These are phyloP conservation scores for Elegia similella DNA, from an alignment of 2,888 invertebrate species.

Conservation along the genomic window DNA sequence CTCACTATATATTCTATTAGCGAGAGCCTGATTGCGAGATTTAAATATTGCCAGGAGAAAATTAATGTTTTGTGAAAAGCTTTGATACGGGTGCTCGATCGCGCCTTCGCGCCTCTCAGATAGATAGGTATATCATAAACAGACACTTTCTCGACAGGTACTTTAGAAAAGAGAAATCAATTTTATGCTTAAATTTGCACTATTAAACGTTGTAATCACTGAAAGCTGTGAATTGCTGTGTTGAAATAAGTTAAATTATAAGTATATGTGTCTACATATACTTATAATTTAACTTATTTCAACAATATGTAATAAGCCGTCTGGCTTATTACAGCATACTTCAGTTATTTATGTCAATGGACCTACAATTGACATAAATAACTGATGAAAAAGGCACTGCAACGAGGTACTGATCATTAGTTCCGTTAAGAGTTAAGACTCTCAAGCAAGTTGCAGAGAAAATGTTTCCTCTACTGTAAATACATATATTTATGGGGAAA, in stretches of 20 bases:
- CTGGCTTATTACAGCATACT: constrained; percentile 25
- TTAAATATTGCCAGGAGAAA: not conserved
- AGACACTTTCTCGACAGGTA: not conserved
- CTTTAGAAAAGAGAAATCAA: constrained; percentile 8
- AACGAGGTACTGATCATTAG: not conserved
- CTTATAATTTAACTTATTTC: too few species aligned
- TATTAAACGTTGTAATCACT: not conserved
- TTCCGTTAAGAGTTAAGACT: constrained; percentile 10
- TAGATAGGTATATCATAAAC: not conserved
- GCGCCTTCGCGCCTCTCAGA: not conserved
- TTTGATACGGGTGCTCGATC: not conserved
- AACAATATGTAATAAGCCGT: too few species aligned
- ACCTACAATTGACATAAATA: not conserved
- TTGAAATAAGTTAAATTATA: too few species aligned
- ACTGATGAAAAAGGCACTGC: not conserved
- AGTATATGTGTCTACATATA: too few species aligned
- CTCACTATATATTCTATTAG: too few species aligned
- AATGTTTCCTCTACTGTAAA: constrained; percentile 1
- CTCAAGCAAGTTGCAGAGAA: constrained; percentile 10
- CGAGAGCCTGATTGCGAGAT: too few species aligned
- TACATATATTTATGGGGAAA: not conserved
- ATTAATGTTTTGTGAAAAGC: not conserved
- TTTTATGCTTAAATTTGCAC: constrained; percentile 6
- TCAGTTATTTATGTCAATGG: too few species aligned
- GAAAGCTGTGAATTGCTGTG: not conserved